Base-by-base conservation (phyloP, 2,113 vertebrate genomes). In the Chaetops frenatus region DNA sequence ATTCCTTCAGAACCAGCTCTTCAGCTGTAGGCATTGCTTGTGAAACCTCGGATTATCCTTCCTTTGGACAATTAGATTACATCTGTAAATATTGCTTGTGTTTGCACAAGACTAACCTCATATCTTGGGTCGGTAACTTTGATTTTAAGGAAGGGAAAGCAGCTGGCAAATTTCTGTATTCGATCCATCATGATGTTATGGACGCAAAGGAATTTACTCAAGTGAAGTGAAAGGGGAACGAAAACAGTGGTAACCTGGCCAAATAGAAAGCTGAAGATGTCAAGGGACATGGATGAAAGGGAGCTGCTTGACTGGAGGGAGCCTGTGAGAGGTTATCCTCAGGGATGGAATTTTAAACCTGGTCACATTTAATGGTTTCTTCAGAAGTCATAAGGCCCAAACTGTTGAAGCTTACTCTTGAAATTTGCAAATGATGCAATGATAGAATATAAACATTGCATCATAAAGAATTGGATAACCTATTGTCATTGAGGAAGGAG, bases 31-130 rank as follows among this genome's bases (percentile, higher is more conserved):
- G 6, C 19, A 22, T 50, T 74, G 17, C 38, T 65, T 58, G 36
- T 58, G 47, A 79, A 38, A 73, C 14, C 65, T 81, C 1, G 0
- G 29, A 13, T 81, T 45, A 33, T 81, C 14, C 14, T 81, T 38
- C 5, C 20, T 73, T 74, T 36, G 56, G 56, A 70, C 6, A 20
- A 19, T 48, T 51, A 47, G 42, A 28, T 58, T 48, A 15, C 31
- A 80, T 67, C 35, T 0, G 0, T 60, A 38, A 69, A 19, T 38
- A 38, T 16, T 57, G 25, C 9, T 81, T 9, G 4, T 0, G 2
- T 74, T 87, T 80, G 66, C 36, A 76, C 33, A 29, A 60, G 44
- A 10, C 29, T 51, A 13, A 42, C 4, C 4, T 74, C 8, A 0
- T 54, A 29, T 22, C 38, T 88, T 8, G 4, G 6, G 38, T 15